Base-by-base conservation (phyloP, 2,888 invertebrate species). In the Heliconius hortense region DNA sequence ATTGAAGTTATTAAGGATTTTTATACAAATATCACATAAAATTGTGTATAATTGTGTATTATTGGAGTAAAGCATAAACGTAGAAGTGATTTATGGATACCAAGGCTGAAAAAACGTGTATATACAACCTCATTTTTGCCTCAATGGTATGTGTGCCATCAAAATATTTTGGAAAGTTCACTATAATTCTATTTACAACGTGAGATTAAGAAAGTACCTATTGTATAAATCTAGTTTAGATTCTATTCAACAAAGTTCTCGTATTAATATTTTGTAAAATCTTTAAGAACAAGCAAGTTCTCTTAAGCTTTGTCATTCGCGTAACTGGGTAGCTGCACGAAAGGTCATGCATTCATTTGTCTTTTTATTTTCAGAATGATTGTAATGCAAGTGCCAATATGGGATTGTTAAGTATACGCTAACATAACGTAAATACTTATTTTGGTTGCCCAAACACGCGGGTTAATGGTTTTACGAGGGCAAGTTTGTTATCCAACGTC, bases 381-480 rank as follows among this genome's bases (percentile, higher is more conserved):
- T 68, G 60, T 74, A 73, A 69, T 69, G 62, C 56, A 43, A 56
- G 66, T 74, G 59, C 21, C 72, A 72, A 64, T 74, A 79, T 68
- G 72, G 74, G 66, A 76, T 69, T 71, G 64, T 64, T 73, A 66
- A 73, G 69, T 76, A 77, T 69, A 64, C 78, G 78, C 69, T 80
- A 78, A 80, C 62, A 68, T 43, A 67, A 73, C 63, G 63, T 69
- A 48, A 39, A 39, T 64, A 72, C 31, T 72, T 69, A 72, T 76
- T 78, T 74, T 75, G 48, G 80, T 82, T 63, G 81, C 76, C 77
- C 71, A 77, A 76, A 79, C 80, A 80, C 78, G 76, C 81, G 84
- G 79, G 89, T 93, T 91, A 87, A 96, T 96, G 96, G 96, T 96
- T 95, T 95, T 95, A 91, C 94, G 95, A 89, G 94, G 94, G 90